Percentiles rank a stretch among this genome's conserved stretches.
Evolutionary conservation across 2,797 vertebrate species (phyloP).

Genomic region (Peromyscus melanophrys): DNA sequence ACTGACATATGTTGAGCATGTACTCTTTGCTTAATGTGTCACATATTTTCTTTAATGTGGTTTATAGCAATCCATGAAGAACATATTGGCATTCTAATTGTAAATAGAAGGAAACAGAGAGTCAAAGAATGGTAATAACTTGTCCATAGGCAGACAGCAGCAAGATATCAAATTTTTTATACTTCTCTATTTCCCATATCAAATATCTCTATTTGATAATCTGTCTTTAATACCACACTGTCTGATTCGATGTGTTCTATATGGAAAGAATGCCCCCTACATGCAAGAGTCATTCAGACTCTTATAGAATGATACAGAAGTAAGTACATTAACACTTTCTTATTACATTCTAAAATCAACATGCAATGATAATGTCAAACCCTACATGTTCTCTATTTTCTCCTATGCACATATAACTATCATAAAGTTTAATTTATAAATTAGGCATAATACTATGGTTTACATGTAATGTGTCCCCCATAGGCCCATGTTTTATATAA

Average conservation of each 20-base stretch:
- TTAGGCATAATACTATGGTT: neutral
- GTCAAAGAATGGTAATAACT: neutral
- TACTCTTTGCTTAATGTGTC: neutral
- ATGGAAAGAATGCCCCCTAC: neutral
- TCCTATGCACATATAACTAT: neutral
- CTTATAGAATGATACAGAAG: neutral
- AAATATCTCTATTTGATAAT: neutral
- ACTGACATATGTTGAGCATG: neutral
- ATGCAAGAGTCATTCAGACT: neutral
- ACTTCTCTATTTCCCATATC: conserved; percentile 16
- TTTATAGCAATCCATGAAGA: neutral
- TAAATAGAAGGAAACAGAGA: conserved; percentile 23
- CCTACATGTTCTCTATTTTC: neutral
- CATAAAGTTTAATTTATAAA: neutral
- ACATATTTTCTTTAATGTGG: conserved; percentile 4
- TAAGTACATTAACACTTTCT: neutral
- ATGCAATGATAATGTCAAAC: neutral
- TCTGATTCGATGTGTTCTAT: conserved; percentile 10
- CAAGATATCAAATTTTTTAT: neutral
- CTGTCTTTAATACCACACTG: neutral
- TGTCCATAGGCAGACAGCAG: conserved; percentile 10
- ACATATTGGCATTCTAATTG: conserved; percentile 32
- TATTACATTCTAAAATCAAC: neutral
- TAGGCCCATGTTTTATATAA: neutral
- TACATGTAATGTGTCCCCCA: neutral